Evolutionary conservation across 2,797 vertebrate species (phyloP).

Genomic region (Poeciliopsis gracilis): DNA sequence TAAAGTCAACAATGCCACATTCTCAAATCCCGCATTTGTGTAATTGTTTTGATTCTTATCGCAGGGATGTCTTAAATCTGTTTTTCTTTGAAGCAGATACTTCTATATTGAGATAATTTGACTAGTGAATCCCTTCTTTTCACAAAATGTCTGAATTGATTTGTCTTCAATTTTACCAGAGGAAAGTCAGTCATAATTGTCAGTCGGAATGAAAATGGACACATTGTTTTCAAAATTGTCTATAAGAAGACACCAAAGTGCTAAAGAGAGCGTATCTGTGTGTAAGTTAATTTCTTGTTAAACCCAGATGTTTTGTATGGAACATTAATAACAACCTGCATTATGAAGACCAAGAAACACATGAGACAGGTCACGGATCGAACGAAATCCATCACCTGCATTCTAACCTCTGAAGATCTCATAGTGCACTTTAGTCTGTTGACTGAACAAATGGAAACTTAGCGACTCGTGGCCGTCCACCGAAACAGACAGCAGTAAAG

Average conservation of each 20-base stretch:
- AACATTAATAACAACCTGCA: neutral
- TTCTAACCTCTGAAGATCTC: neutral
- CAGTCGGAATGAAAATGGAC: neutral
- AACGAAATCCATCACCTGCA: too few species aligned
- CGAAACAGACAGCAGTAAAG: neutral
- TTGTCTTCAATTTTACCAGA: neutral
- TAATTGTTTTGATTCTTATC: constrained; percentile 1
- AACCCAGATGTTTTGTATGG: neutral
- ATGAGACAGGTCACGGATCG: neutral
- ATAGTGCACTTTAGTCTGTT: neutral
- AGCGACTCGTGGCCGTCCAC: neutral
- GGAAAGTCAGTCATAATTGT: neutral
- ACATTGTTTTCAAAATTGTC: neutral
- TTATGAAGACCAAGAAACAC: neutral
- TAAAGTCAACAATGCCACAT: neutral
- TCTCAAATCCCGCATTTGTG: neutral
- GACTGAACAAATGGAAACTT: neutral
- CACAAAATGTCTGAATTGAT: neutral
- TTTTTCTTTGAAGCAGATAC: neutral
- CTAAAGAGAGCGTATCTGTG: neutral
- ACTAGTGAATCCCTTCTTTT: constrained; percentile 24
- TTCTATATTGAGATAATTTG: neutral
- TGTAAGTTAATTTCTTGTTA: neutral
- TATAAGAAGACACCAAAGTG: neutral
- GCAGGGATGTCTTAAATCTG: neutral